A percentile compares a stretch with the other conserved stretches of the same genome.
These are phyloP conservation scores for Octonoba sinensis DNA, from an alignment of 2,888 invertebrate species.

Conservation along the genomic window DNA sequence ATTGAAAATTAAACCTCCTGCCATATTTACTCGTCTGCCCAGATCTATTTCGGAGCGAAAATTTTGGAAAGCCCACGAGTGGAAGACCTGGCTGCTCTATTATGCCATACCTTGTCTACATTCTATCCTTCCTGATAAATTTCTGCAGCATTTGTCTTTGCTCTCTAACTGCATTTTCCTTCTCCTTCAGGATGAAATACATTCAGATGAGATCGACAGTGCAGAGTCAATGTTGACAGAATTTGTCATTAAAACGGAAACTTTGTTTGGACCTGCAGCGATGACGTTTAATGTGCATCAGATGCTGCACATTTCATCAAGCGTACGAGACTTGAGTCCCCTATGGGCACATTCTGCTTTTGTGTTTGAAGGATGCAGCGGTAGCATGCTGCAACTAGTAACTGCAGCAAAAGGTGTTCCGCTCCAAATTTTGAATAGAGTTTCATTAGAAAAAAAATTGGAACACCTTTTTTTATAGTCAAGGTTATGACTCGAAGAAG, in stretches of 20 bases:
- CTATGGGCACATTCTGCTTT: slow-evolving; percentile 1
- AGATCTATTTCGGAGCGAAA: slow-evolving; percentile 12
- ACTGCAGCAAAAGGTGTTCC: slow-evolving; percentile 28
- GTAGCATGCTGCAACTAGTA: slow-evolving; percentile 16
- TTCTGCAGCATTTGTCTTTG: not conserved
- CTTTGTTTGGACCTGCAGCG: not conserved
- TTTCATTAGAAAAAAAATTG: slow-evolving; percentile 18
- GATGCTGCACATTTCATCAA: slow-evolving; percentile 10
- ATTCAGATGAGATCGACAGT: not conserved
- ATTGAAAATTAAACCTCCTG: slow-evolving; percentile 14
- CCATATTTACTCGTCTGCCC: slow-evolving; percentile 20
- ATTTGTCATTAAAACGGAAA: not conserved
- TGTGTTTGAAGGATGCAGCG: slow-evolving; percentile 16
- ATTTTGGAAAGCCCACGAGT: slow-evolving; percentile 29
- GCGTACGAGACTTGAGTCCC: not conserved
- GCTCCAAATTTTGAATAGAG: slow-evolving; percentile 16
- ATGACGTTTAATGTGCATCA: too few relatives aligned
- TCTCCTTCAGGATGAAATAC: not conserved
- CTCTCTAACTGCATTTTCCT: not conserved
- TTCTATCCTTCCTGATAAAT: slow-evolving; percentile 12
- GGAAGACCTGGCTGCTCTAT: slow-evolving; percentile 10
- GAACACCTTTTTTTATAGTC: not conserved
- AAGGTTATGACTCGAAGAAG: not conserved
- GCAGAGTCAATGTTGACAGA: not conserved
- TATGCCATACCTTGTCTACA: slow-evolving; percentile 16